These are phyloP conservation scores for Campylomormyrus tamandua DNA, from an alignment of 2,113 vertebrate species.

Conservation along the genomic window DNA sequence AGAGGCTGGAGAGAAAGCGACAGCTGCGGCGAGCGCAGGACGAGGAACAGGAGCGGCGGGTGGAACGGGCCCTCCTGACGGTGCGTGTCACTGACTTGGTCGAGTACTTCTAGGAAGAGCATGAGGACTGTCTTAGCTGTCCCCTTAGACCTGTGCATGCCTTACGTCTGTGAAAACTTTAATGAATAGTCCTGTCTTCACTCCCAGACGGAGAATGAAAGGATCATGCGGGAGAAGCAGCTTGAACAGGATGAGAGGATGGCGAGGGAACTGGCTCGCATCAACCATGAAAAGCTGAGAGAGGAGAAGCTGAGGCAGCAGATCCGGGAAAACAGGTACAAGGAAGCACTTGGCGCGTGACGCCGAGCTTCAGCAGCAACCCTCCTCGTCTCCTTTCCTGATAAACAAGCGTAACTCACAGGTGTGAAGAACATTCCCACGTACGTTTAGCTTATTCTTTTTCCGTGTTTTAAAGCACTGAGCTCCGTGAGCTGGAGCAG, in stretches of 20 bases:
- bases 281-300: slow-evolving; percentile 59
- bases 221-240: slow-evolving; percentile 44
- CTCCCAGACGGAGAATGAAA: slow-evolving; percentile 68
- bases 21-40: slow-evolving; percentile 54
- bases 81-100: slow-evolving; percentile 35
- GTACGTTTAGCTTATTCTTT: background rate
- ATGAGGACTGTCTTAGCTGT: background rate
- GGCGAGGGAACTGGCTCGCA: slow-evolving; percentile 68
- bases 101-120: background rate
- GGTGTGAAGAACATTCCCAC: background rate
- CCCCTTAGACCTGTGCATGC: background rate
- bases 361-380: background rate
- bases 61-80: slow-evolving; percentile 61
- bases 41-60: slow-evolving; percentile 58
- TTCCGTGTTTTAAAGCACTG: slow-evolving; percentile 57
- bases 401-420: background rate
- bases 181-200: background rate
- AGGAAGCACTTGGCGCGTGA: background rate
- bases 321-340: slow-evolving; percentile 82
- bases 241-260: slow-evolving; percentile 72
- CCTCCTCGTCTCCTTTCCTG: background rate
- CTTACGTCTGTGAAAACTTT: background rate
- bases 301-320: slow-evolving; percentile 83
- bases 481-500: slow-evolving; percentile 79
- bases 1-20: slow-evolving; percentile 51